Percentiles rank a stretch among this genome's conserved stretches.
Evolutionary conservation across 2,113 vertebrate species (phyloP).

Genomic region (Ophiodon elongatus): DNA sequence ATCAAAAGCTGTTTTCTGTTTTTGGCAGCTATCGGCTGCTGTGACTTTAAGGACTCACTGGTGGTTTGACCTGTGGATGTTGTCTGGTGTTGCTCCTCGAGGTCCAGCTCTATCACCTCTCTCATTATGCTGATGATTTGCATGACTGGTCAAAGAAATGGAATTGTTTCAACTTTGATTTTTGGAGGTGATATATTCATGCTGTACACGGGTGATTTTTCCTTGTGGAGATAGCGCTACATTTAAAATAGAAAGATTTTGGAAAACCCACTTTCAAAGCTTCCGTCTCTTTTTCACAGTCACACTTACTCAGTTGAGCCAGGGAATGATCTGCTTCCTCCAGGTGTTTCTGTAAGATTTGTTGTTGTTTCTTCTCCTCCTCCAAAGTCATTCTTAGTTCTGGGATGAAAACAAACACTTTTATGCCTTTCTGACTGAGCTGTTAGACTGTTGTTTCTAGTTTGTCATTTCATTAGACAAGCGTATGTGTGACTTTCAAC

Average conservation of each 20-base stretch:
- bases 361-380: not conserved
- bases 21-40: not conserved
- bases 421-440: not conserved
- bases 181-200: not conserved
- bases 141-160: constrained; percentile 33
- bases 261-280: not conserved
- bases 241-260: not conserved
- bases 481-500: not conserved
- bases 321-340: constrained; percentile 14
- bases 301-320: constrained; percentile 59
- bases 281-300: constrained; percentile 8
- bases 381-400: constrained; percentile 35
- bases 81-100: not conserved
- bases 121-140: constrained; percentile 52
- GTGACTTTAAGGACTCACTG: constrained; percentile 41
- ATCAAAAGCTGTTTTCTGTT: no score
- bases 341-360: constrained; percentile 21
- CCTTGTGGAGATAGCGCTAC: not conserved
- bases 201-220: not conserved
- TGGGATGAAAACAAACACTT: constrained; percentile 1
- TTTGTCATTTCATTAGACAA: not conserved
- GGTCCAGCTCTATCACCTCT: constrained; percentile 30
- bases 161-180: not conserved
- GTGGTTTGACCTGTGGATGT: constrained; percentile 4
- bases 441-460: not conserved